phyloP scores from a whole-genome alignment of 2,113 vertebrate species.

The Pelecanoides urinatrix region DNA sequence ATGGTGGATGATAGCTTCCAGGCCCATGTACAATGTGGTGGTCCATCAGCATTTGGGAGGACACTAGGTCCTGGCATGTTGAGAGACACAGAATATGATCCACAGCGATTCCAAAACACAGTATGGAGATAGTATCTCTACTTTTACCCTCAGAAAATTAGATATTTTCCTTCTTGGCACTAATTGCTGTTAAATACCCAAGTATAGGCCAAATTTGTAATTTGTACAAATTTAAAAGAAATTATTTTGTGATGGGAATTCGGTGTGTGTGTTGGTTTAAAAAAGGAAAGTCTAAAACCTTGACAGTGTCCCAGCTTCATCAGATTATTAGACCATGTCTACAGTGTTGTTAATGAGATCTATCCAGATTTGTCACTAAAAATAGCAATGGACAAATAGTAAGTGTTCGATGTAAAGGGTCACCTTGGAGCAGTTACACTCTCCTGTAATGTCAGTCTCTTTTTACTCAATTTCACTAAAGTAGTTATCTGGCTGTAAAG shows the following conservation, averaged over 20 bases:
- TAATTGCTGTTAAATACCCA: neutral
- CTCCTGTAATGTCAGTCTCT: slow-evolving; percentile 32
- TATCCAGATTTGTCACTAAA: slow-evolving; percentile 48
- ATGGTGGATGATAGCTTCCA: neutral
- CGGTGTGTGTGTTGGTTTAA: neutral
- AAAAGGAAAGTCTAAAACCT: neutral
- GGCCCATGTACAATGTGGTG: accelerated
- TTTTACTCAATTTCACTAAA: slow-evolving; percentile 31
- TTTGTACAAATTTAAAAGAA: neutral
- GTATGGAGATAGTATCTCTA: neutral
- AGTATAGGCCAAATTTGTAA: neutral
- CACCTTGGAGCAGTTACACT: slow-evolving; percentile 20
- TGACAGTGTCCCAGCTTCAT: slow-evolving; percentile 35
- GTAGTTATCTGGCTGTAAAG: slow-evolving; percentile 56
- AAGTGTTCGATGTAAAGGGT: neutral
- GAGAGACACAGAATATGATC: neutral
- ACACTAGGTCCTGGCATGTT: neutral
- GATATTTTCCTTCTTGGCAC: neutral
- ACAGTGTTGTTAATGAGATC: slow-evolving; percentile 20
- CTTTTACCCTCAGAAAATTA: neutral
- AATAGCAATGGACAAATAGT: slow-evolving; percentile 26
- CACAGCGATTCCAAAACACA: neutral
- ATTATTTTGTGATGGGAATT: neutral
- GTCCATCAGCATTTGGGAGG: neutral
- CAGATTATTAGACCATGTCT: slow-evolving; percentile 27